These are phyloP conservation scores for Notoglanidium macrostoma DNA, from an alignment of 2,797 vertebrate genomes.

Conservation along the genomic window DNA sequence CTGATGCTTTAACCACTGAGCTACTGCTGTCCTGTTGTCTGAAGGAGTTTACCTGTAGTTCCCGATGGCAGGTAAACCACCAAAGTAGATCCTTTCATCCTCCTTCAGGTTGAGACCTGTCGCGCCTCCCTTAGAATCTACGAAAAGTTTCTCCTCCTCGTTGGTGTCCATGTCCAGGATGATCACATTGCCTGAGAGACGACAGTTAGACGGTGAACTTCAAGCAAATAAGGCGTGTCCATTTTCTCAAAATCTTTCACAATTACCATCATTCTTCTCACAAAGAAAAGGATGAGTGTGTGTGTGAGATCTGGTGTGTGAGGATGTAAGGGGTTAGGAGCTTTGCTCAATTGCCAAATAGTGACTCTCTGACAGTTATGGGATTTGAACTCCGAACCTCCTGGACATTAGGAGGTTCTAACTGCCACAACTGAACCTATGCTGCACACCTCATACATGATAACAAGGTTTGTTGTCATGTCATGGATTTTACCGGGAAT, in stretches of 20 bases:
- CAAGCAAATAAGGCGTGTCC: background rate
- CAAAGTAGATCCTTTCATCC: slow-evolving; percentile 93
- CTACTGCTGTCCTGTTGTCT: background rate
- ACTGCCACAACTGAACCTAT: background rate
- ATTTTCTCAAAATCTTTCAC: background rate
- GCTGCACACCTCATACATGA: no score
- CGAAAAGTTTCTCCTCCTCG: slow-evolving; percentile 80
- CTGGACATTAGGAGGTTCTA: background rate
- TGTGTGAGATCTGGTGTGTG: background rate
- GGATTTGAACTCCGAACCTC: background rate
- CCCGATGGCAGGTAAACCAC: slow-evolving; percentile 87
- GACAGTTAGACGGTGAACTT: background rate
- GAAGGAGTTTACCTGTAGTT: slow-evolving; percentile 85
- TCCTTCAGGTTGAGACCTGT: slow-evolving; percentile 92
- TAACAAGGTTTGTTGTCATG: no score
- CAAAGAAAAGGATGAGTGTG: background rate
- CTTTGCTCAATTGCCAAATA: background rate
- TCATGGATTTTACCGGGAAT: no score
- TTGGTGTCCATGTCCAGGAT: slow-evolving; percentile 86
- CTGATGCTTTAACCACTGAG: background rate
- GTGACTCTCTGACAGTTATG: background rate
- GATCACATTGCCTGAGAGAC: slow-evolving; percentile 81
- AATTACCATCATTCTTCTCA: background rate
- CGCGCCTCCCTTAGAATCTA: slow-evolving; percentile 83
- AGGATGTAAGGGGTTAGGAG: background rate